Percentiles rank a stretch among this genome's conserved stretches.
These are phyloP conservation scores for Sinelater perroti DNA, from an alignment of 2,888 invertebrate species.

Conservation along the genomic window DNA sequence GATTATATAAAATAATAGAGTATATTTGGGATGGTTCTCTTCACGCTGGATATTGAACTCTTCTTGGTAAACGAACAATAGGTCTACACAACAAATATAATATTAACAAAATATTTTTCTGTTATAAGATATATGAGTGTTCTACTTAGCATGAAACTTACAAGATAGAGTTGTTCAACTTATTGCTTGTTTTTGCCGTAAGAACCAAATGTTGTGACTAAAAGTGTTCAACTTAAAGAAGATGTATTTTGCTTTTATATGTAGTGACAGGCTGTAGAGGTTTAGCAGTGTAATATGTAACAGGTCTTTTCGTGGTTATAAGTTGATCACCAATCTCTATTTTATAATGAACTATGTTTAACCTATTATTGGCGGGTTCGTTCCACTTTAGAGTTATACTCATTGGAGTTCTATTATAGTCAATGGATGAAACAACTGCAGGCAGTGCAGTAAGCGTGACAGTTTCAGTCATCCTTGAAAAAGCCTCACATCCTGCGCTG, in stretches of 20 bases:
- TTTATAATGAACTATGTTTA: slow-evolving; percentile 78
- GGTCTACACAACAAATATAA: no score
- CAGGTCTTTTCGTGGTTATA: slow-evolving; percentile 67
- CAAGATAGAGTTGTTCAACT: no score
- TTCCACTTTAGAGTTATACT: slow-evolving; percentile 78
- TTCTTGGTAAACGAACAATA: no score
- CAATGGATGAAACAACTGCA: slow-evolving; percentile 68
- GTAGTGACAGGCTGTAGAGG: slow-evolving; percentile 79
- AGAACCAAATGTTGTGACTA: no score
- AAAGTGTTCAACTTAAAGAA: no score
- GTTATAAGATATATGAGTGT: no score
- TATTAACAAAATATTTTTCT: no score
- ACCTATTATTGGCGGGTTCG: slow-evolving; percentile 78
- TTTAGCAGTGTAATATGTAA: slow-evolving; percentile 71
- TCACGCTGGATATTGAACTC: no score
- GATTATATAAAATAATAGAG: no score
- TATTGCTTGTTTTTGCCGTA: no score
- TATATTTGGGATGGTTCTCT: no score
- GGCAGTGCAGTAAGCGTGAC: slow-evolving; percentile 85
- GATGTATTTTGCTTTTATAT: slow-evolving; percentile 88
- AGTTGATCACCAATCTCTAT: slow-evolving; percentile 72
- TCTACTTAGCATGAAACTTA: no score
- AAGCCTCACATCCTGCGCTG: slow-evolving; percentile 80
- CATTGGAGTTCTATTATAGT: slow-evolving; percentile 74
- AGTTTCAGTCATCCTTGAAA: slow-evolving; percentile 72